Evolutionary conservation across 1,140 invertebrate genomes (phyloP).

Genomic region (Cepaea nemoralis): DNA sequence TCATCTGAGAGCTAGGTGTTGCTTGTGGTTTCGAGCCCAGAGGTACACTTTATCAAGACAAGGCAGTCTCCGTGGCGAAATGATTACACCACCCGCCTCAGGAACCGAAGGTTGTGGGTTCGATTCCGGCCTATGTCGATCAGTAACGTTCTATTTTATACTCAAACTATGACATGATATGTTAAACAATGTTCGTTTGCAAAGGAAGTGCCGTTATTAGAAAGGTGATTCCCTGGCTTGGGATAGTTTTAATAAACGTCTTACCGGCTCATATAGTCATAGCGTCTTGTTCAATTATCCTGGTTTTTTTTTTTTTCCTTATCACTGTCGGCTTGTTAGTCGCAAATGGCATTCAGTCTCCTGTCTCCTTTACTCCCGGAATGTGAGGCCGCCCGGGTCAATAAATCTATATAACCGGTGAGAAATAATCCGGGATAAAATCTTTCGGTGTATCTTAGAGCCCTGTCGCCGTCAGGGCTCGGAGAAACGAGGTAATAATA

Average conservation of each 20-base stretch:
- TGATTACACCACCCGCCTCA: too few species aligned
- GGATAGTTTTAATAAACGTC: background rate
- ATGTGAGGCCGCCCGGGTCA: conserved; percentile 10
- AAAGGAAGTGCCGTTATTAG: background rate
- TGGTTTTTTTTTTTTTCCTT: background rate
- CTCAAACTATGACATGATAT: too few species aligned
- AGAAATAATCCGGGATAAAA: conserved; percentile 25
- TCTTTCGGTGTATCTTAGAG: conserved; percentile 15
- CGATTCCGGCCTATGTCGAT: too few species aligned
- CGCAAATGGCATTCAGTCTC: background rate
- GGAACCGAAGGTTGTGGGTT: too few species aligned
- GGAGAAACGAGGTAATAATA: conserved; percentile 22
- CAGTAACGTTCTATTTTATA: too few species aligned
- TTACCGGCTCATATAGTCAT: background rate
- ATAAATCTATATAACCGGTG: conserved; percentile 29
- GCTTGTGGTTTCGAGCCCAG: too few species aligned
- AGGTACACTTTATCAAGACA: too few species aligned
- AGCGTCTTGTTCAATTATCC: background rate
- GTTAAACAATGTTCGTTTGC: too few species aligned
- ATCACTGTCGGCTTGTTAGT: background rate
- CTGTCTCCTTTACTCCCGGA: background rate
- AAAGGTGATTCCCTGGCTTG: background rate
- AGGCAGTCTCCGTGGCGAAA: too few species aligned
- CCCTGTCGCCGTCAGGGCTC: conserved; percentile 1
- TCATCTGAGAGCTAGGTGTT: too few species aligned